Conservation (phyloP, 1,140 invertebrate species). For the Protaetia brevitarsis region DNA sequence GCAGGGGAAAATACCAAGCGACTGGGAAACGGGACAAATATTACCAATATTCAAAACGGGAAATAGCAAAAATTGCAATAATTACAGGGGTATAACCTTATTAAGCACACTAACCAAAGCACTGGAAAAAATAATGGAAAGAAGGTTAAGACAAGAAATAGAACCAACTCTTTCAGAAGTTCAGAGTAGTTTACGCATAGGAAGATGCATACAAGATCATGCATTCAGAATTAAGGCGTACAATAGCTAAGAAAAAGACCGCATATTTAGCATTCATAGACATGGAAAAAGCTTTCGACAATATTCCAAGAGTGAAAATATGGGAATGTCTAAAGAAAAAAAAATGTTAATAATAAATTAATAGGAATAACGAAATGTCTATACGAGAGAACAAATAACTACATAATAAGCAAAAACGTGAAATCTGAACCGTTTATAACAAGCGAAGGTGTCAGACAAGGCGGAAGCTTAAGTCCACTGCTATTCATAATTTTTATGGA, state of each 20-base stretch:
- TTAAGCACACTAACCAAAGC: background rate
- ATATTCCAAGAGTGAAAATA: background rate
- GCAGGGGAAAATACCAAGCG: background rate
- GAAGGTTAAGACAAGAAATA: slow-evolving; percentile 8
- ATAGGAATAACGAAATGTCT: background rate
- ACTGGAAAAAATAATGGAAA: background rate
- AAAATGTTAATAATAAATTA: background rate
- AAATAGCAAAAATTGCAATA: slow-evolving; percentile 17
- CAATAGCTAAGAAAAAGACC: background rate
- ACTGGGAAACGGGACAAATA: background rate
- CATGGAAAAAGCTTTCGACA: background rate
- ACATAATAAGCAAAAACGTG: background rate
- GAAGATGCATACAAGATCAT: no score
- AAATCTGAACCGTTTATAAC: background rate
- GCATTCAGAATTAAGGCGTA: background rate
- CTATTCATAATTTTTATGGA: background rate
- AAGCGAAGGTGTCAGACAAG: no score
- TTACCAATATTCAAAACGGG: slow-evolving; percentile 5
- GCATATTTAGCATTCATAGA: background rate
- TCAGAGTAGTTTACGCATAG: no score
- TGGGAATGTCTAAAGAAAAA: background rate
- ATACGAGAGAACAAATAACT: background rate
- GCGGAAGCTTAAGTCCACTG: background rate
- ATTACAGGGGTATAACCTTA: background rate
- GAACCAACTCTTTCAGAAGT: slow-evolving; percentile 3